These are phyloP conservation scores for Stegostoma tigrinum DNA, from an alignment of 2,113 vertebrate genomes.

Conservation along the genomic window DNA sequence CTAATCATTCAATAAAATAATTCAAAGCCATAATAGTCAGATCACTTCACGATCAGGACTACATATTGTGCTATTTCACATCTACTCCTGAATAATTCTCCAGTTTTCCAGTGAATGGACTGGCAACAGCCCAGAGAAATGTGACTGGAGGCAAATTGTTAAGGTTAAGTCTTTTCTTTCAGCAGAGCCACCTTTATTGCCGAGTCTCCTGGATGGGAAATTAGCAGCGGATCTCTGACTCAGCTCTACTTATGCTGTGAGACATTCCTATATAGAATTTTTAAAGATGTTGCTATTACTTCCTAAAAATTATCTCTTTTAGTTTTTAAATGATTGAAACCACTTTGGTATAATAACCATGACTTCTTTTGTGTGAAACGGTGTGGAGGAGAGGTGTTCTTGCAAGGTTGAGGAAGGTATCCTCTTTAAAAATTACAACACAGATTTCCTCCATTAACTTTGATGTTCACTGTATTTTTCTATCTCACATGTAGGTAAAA, in stretches of 20 bases:
- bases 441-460: not conserved
- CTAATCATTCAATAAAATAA: not conserved
- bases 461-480: not conserved
- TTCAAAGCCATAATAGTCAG: not conserved
- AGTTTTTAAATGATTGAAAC: not conserved
- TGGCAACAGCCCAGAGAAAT: not conserved
- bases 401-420: not conserved
- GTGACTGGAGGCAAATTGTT: not conserved
- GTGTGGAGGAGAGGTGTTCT: not conserved
- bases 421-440: not conserved
- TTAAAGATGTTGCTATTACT: not conserved
- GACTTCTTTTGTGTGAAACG: not conserved
- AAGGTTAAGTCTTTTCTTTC: not conserved
- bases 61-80: not conserved
- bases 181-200: not conserved
- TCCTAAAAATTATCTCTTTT: not conserved
- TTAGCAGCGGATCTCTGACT: not conserved
- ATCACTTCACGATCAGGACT: not conserved
- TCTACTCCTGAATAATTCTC: not conserved
- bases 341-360: not conserved
- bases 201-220: not conserved
- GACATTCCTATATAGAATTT: not conserved
- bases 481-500: not conserved
- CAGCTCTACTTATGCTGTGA: not conserved
- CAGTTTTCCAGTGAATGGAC: not conserved